A percentile compares a stretch with the other conserved stretches of the same genome.
These are phyloP conservation scores for Megastigmus dorsalis DNA, from an alignment of 2,888 invertebrate species.

Conservation along the genomic window DNA sequence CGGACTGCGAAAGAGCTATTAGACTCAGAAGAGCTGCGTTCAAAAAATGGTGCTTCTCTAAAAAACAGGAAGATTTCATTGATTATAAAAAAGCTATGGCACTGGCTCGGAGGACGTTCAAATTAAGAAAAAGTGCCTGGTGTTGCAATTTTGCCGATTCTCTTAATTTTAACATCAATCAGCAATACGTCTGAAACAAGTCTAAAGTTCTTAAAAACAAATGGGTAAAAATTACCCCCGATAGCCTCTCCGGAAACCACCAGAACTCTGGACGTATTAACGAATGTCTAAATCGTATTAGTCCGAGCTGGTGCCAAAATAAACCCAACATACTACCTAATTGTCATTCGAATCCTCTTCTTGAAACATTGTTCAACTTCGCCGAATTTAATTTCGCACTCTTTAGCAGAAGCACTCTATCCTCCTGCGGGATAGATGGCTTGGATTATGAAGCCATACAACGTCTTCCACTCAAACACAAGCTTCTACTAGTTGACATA, in stretches of 20 bases:
- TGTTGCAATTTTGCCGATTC: slow-evolving; percentile 32
- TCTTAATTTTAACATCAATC: neutral
- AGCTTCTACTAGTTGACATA: slow-evolving; percentile 32
- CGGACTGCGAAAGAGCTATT: slow-evolving; percentile 34
- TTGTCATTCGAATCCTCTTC: neutral
- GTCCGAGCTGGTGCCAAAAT: slow-evolving; percentile 4
- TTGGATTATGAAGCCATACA: slow-evolving; percentile 25
- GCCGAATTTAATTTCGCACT: slow-evolving; percentile 17
- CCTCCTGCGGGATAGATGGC: slow-evolving; percentile 19
- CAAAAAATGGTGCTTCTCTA: slow-evolving; percentile 33
- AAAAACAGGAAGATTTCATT: neutral
- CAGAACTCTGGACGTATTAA: neutral
- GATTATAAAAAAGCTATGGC: slow-evolving; percentile 19
- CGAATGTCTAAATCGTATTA: neutral
- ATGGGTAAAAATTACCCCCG: neutral
- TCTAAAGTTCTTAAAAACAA: neutral
- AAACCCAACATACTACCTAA: neutral
- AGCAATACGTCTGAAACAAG: neutral
- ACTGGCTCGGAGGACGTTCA: neutral
- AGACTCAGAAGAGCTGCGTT: slow-evolving; percentile 18
- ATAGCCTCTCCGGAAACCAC: neutral
- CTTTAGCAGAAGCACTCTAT: neutral
- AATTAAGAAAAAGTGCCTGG: slow-evolving; percentile 29
- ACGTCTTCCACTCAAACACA: slow-evolving; percentile 10
- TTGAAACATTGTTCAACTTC: neutral